Evolutionary conservation across 2,113 vertebrate genomes (phyloP).

Genomic region (Dasyornis broadbenti): DNA sequence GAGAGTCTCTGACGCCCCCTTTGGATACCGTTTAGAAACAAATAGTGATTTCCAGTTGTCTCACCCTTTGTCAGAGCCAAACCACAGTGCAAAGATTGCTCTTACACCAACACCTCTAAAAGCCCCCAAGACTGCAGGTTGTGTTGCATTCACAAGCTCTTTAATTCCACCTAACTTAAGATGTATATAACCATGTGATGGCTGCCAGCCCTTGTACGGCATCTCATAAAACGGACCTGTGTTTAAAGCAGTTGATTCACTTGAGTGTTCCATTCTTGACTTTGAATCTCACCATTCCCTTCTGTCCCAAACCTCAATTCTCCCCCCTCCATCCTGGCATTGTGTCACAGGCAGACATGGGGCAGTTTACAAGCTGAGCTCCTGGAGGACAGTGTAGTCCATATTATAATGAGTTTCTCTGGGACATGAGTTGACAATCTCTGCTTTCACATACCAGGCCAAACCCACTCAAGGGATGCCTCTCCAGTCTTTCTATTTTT

Average conservation of each 20-base stretch:
- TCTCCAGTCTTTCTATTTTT: conserved; percentile 73
- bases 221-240: background rate
- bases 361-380: background rate
- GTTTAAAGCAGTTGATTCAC: background rate
- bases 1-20: background rate
- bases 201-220: background rate
- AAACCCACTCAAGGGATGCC: conserved; percentile 69
- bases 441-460: conserved; percentile 58
- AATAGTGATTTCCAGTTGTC: background rate
- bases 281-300: background rate
- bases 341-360: background rate
- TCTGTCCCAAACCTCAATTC: background rate
- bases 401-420: background rate
- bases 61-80: background rate
- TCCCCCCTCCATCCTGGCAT: background rate
- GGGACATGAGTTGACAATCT: conserved; percentile 37
- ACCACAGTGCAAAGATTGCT: background rate
- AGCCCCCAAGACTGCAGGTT: background rate
- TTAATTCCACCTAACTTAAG: background rate
- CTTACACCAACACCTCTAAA: background rate
- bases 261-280: background rate
- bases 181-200: background rate
- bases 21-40: background rate
- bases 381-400: background rate
- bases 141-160: background rate